Evolutionary conservation across 2,888 invertebrate genomes (phyloP), one percentile per base, ranked within the genome.

Genomic region (Acleris sparsana): DNA sequence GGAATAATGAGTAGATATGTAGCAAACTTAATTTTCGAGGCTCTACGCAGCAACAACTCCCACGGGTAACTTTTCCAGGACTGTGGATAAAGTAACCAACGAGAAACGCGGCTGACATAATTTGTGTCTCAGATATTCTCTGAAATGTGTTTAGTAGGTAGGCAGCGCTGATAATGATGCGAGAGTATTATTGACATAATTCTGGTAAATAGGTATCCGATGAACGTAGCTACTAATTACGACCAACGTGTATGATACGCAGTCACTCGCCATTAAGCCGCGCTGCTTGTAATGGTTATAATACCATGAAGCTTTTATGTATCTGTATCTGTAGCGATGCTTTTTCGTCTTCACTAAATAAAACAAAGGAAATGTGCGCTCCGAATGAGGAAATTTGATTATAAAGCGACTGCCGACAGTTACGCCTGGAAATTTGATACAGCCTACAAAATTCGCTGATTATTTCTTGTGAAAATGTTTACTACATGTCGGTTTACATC

Each of bases 21-120:
- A 59, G 64, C 25, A 64, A 64, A 60, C 53, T 48, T 64, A 59
- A 64, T 64, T 64, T 64, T 60, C 59, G 20, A 53, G 64, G 59
- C 49, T 53, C 59, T 55, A 59, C 53, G 64, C 59, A 52, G 22
- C 52, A 59, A 25, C 43, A 53, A 64, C 43, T 64, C 59, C 59
- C 64, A 60, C 53, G 20, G 64, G 64, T 11, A 49, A 53, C 53
- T 60, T 59, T 64, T 64, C 59, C 64, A 60, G 64, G 59, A 53
- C 49, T 53, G 55, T 60, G 64, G 53, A 64, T 64, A 64, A 60
- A 64, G 64, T 60, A 55, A 64, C 53, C 53, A 55, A 49, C 64
- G 64, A 60, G 53, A 64, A 55, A 64, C 53, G 53, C 49, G 59
- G 17, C 53, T 59, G 64, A 55, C 43, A 64, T 64, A 49, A 53